A percentile compares a stretch with the other conserved stretches of the same genome.
Evolutionary conservation across 2,797 vertebrate species (phyloP).

Genomic region (Scomberomorus guttatus): DNA sequence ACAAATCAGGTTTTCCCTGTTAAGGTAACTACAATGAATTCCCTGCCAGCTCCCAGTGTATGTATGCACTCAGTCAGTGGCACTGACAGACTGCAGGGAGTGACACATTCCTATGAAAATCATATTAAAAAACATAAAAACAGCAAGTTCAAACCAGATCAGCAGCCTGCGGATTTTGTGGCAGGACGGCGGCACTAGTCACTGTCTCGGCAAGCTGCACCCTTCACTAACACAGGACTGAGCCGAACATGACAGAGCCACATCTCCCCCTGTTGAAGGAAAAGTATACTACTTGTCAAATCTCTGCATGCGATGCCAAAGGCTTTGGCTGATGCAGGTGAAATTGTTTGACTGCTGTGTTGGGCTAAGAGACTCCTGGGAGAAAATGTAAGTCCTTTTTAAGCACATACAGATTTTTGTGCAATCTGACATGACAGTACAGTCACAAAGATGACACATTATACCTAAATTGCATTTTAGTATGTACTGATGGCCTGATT

Average conservation of each 20-base stretch:
- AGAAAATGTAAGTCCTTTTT: not conserved
- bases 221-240: slow-evolving; percentile 23
- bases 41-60: slow-evolving; percentile 18
- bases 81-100: slow-evolving; percentile 53
- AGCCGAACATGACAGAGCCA: slow-evolving; percentile 54
- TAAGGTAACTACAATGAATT: slow-evolving; percentile 58
- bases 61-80: slow-evolving; percentile 33
- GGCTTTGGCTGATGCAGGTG: slow-evolving; percentile 20
- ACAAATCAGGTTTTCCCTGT: slow-evolving; percentile 32
- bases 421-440: not conserved
- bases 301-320: slow-evolving; percentile 9
- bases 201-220: slow-evolving; percentile 26
- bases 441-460: not conserved
- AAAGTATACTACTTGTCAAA: slow-evolving; percentile 56
- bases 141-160: slow-evolving; percentile 57
- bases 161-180: slow-evolving; percentile 49
- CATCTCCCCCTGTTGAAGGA: slow-evolving; percentile 78
- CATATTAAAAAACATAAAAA: slow-evolving; percentile 66
- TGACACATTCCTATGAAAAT: slow-evolving; percentile 58
- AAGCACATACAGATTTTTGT: not conserved
- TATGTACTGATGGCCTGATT: not conserved
- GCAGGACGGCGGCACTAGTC: slow-evolving; percentile 45
- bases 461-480: not conserved
- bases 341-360: not conserved
- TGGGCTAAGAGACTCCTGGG: not conserved